Base-by-base conservation (phyloP, 2,797 vertebrate genomes). In the Harpagifer antarcticus region DNA sequence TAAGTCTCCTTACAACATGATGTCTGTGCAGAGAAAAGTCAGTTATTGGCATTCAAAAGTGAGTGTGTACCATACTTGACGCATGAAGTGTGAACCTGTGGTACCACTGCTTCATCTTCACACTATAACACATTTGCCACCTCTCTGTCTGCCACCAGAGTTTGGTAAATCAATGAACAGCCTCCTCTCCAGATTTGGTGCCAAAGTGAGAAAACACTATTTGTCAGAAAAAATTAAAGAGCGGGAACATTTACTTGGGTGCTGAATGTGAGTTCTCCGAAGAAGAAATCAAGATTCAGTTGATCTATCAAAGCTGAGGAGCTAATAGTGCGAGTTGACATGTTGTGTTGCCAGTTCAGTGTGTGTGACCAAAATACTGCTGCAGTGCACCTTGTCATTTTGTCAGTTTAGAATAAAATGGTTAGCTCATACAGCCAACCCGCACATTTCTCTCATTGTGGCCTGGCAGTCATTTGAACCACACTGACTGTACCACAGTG, bases 351-450 rank as follows among this genome's bases (percentile, higher is more conserved):
- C 79, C 63, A 43, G 73, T 77, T 77, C 52, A 61, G 49, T 42
- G 37, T 20, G 43, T 33, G 13, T 10, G 54, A 86, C 58, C 48
- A 55, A 79, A 86, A 83, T 81, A 65, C 60, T 47, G 70, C 62
- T 4, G 58, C 65, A 23, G 47, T 58, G 70, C 71, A 75, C 76
- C 81, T 72, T 89, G 68, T 86, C 78, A 87, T 89, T 84, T 78
- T 76, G 76, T 59, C 31, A 17, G 74, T 81, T 81, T 68, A 74
- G 77, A 84, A 73, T 72, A 37, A 84, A 82, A 74, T 17, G 10
- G 47, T 74, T 44, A 45, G 20, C 68, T 76, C 23, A 20, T 74
- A 64, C 62, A 64, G 77, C 76, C 83, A 87, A 56, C 9, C 83
- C 55, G 0, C 78, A 79, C 60, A 66, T 84, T 76, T 86, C 59